Conservation (phyloP, 2,113 vertebrate species). For the Nothocercus nigrocapillus region DNA sequence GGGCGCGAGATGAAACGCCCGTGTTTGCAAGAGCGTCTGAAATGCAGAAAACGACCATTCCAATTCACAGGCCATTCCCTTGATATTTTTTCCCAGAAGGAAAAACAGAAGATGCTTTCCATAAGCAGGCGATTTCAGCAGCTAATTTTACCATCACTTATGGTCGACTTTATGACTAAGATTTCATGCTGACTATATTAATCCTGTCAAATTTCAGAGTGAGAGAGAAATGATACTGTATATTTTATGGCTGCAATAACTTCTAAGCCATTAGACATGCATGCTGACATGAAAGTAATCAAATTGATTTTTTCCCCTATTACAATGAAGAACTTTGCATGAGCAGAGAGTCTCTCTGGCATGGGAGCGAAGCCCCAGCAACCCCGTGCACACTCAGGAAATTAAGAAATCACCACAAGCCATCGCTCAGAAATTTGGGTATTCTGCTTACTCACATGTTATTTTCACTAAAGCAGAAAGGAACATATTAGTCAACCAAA, state of each 20-base stretch:
- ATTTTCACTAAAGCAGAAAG: slow-evolving; percentile 75
- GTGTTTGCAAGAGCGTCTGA: not conserved
- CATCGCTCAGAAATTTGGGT: slow-evolving; percentile 66
- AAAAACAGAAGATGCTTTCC: slow-evolving; percentile 51
- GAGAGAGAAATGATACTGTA: slow-evolving; percentile 56
- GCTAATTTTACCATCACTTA: slow-evolving; percentile 51
- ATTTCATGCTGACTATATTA: slow-evolving; percentile 64
- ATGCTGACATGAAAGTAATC: slow-evolving; percentile 54
- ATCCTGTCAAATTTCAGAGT: slow-evolving; percentile 58
- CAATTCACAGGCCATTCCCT: not conserved
- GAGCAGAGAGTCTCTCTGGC: slow-evolving; percentile 51
- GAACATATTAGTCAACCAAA: slow-evolving; percentile 12
- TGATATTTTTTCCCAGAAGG: slow-evolving; percentile 24
- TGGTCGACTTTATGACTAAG: slow-evolving; percentile 57
- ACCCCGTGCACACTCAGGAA: slow-evolving; percentile 72
- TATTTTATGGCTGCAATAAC: slow-evolving; percentile 58
- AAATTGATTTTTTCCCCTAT: slow-evolving; percentile 59
- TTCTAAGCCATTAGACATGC: slow-evolving; percentile 59
- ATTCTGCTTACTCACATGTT: slow-evolving; percentile 75
- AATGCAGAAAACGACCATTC: not conserved
- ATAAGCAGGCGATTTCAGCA: slow-evolving; percentile 35
- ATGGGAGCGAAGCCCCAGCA: not conserved
- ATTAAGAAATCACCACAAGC: slow-evolving; percentile 78
- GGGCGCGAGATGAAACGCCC: not conserved
- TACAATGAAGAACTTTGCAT: slow-evolving; percentile 53